Evolutionary conservation across 2,888 invertebrate species (phyloP).

Genomic region (Campopleginae sp.): DNA sequence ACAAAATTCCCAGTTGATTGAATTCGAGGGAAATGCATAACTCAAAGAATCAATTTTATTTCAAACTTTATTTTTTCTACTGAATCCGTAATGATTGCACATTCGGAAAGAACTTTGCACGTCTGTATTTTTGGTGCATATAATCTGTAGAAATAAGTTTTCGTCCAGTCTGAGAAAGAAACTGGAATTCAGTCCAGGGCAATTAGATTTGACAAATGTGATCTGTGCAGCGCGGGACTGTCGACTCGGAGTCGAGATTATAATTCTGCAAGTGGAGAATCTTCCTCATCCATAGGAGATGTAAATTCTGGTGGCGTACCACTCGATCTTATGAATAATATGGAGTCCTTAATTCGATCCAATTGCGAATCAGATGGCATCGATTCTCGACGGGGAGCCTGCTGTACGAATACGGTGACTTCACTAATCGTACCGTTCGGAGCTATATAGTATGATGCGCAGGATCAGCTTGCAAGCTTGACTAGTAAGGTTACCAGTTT

Average conservation of each 20-base stretch:
- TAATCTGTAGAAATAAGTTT: not conserved
- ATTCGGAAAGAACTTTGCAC: no score
- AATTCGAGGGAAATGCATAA: not conserved
- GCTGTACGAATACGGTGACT: constrained; percentile 31
- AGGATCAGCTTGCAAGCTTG: constrained; percentile 43
- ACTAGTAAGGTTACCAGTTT: not conserved
- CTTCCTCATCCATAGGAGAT: not conserved
- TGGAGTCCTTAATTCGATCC: constrained; percentile 34
- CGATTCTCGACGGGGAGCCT: constrained; percentile 39
- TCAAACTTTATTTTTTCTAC: no score
- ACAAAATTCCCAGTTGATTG: not conserved
- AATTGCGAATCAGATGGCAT: constrained; percentile 52
- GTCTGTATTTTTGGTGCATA: not conserved
- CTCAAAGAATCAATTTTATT: not conserved
- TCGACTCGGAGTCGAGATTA: not conserved
- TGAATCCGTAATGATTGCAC: no score
- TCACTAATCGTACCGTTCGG: constrained; percentile 22
- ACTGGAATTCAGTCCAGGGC: not conserved
- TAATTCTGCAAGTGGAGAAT: constrained; percentile 4
- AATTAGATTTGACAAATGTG: not conserved
- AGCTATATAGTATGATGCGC: constrained; percentile 24
- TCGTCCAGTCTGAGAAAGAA: not conserved
- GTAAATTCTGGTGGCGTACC: not conserved
- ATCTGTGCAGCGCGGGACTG: not conserved
- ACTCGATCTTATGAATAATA: constrained; percentile 32